A percentile compares a stretch with the other conserved stretches of the same genome.
Evolutionary conservation across 2,113 vertebrate genomes (phyloP).

Genomic region (Perognathus longimembris): DNA sequence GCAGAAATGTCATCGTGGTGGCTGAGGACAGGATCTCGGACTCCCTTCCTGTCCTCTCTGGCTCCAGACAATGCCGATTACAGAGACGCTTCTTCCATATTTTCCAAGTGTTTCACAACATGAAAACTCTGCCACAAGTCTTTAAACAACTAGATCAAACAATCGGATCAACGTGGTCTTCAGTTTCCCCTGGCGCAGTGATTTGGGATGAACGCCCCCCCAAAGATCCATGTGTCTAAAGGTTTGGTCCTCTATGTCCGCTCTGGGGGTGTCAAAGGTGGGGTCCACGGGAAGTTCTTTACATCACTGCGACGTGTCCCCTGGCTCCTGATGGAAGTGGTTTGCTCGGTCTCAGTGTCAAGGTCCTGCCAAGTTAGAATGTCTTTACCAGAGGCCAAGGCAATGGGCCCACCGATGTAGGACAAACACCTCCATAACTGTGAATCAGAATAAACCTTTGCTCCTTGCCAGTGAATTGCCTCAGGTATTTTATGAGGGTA

Average conservation of each 20-base stretch:
- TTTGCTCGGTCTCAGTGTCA: not conserved
- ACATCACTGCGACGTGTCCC: not conserved
- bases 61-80: not conserved
- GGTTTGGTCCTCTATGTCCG: not conserved
- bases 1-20: not conserved
- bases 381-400: not conserved
- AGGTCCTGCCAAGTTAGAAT: not conserved
- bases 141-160: conserved; percentile 18
- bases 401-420: not conserved
- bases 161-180: not conserved
- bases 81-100: not conserved
- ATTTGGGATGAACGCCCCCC: not conserved
- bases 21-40: not conserved
- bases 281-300: not conserved
- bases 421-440: not conserved
- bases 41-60: not conserved
- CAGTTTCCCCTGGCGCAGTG: not conserved
- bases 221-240: not conserved
- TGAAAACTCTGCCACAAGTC: not conserved
- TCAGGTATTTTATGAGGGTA: not conserved
- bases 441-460: not conserved
- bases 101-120: conserved; percentile 33
- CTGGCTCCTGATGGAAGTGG: not conserved
- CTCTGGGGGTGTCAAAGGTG: not conserved
- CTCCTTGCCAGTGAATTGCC: not conserved